Evolutionary conservation across 2,797 vertebrate genomes (phyloP).

Genomic region (Epinephelus coioides): DNA sequence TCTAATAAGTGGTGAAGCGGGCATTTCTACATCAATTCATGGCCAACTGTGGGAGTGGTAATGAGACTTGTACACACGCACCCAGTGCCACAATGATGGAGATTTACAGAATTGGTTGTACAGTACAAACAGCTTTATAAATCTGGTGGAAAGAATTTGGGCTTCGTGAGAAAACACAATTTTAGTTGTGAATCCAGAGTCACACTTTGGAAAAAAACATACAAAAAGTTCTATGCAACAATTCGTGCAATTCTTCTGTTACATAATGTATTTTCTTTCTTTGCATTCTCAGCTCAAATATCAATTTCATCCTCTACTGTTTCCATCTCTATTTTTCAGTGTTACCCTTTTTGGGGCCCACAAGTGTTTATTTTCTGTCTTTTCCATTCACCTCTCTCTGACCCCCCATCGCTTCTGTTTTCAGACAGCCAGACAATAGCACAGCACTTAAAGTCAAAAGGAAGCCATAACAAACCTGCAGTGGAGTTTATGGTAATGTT

Average conservation of each 20-base stretch:
- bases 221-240: neutral
- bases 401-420: slow-evolving; percentile 25
- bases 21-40: no score
- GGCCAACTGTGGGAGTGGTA: no score
- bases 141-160: no score
- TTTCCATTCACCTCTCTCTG: slow-evolving; percentile 17
- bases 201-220: neutral
- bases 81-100: no score
- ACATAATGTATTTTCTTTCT: neutral
- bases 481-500: neutral
- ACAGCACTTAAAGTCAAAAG: slow-evolving; percentile 18
- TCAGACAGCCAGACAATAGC: slow-evolving; percentile 21
- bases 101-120: no score
- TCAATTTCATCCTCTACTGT: neutral
- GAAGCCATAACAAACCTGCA: slow-evolving; percentile 15
- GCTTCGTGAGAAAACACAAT: no score
- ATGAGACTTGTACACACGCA: no score
- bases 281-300: slow-evolving; percentile 4
- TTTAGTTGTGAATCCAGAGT: no score
- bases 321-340: neutral
- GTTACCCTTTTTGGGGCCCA: neutral
- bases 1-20: no score
- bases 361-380: slow-evolving; percentile 22
- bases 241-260: neutral
- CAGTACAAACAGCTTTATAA: no score